phyloP scores from a whole-genome alignment of 2,797 vertebrate genomes.

The Anguilla megastoma region DNA sequence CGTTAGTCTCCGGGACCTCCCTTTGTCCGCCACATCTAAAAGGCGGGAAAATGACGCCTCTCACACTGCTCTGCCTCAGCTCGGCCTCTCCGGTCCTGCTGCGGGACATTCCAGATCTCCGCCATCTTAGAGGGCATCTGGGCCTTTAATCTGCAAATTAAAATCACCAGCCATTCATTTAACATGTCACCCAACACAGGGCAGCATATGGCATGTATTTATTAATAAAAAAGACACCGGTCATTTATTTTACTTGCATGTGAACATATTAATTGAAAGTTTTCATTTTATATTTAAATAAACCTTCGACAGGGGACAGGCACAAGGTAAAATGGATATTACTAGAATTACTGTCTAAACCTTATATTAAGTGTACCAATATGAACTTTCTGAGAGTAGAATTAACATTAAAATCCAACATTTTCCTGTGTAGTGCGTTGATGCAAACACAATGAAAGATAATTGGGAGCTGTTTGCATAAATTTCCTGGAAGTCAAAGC shows the following conservation, averaged over 20 bases:
- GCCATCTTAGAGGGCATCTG: not conserved
- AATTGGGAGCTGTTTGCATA: not conserved
- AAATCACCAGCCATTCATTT: not conserved
- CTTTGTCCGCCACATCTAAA: constrained; percentile 42
- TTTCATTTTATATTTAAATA: not conserved
- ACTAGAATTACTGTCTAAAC: too few species aligned
- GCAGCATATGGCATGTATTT: not conserved
- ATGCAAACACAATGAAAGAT: not conserved
- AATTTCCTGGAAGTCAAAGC: not conserved
- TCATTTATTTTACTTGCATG: not conserved
- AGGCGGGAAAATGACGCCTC: constrained; percentile 37
- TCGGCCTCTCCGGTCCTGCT: constrained; percentile 27
- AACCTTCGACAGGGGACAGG: not conserved
- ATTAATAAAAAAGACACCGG: not conserved
- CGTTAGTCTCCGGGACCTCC: constrained; percentile 28
- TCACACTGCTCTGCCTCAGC: constrained; percentile 38
- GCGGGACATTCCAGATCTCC: constrained; percentile 24
- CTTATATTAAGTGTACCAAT: too few species aligned
- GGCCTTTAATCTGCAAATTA: not conserved
- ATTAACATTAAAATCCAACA: too few species aligned
- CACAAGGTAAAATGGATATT: not conserved
- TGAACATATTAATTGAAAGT: not conserved
- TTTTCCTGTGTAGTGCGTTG: too few species aligned
- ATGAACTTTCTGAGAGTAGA: too few species aligned
- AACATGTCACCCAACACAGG: not conserved